These are phyloP conservation scores for Sinocyclocheilus anshuiensis DNA, from an alignment of 2,113 vertebrate genomes.

Conservation along the genomic window DNA sequence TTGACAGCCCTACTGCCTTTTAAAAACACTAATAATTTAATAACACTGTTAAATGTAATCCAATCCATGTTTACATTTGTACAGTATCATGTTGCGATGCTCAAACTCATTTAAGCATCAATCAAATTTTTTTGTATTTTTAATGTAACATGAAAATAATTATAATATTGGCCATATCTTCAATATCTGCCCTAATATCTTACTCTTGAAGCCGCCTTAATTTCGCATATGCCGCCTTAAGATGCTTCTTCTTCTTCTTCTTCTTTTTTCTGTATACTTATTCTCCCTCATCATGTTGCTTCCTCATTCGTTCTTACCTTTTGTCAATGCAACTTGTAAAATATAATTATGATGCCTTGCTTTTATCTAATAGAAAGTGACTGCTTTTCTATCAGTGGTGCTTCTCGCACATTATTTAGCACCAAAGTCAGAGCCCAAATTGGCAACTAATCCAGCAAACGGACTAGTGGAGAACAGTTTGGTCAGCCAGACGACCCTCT, in stretches of 20 bases:
- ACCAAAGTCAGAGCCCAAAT: conserved; percentile 51
- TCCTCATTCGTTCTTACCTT: neutral
- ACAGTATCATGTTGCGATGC: no score
- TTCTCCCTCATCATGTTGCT: neutral
- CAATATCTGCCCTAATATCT: neutral
- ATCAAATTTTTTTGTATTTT: neutral
- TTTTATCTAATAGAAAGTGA: conserved; percentile 41
- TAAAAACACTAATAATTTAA: neutral
- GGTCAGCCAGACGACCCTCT: conserved; percentile 48
- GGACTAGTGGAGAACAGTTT: conserved; percentile 52
- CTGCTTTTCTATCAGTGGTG: neutral
- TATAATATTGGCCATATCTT: neutral
- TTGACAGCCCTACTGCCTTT: no score
- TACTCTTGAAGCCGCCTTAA: neutral
- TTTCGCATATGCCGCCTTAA: neutral
- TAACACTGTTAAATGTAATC: neutral
- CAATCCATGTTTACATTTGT: neutral
- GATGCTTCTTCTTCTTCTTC: neutral
- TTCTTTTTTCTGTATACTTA: neutral
- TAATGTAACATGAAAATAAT: neutral
- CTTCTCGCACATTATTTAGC: conserved; percentile 45
- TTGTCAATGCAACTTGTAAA: neutral
- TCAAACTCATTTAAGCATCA: neutral
- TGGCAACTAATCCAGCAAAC: conserved; percentile 52
- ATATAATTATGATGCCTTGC: neutral